Evolutionary conservation across 2,113 vertebrate species (phyloP).

Genomic region (Bos taurus): ARS-UCD2.0 NC_037336.1:15369001-15369500

Average conservation of each 20-base stretch:
- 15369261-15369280: not conserved
- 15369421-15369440: not conserved
- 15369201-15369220: conserved; percentile 10
- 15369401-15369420: not conserved
- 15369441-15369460: not conserved
- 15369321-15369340: not conserved
- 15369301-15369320: not conserved
- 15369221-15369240: not conserved
- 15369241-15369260: not conserved
- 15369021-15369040: not conserved
- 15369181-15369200: not conserved
- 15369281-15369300: not conserved
- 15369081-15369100: not conserved
- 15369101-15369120: not conserved
- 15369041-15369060: not conserved
- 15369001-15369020: not conserved
- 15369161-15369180: not conserved
- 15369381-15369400: not conserved
- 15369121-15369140: not conserved
- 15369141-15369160: not conserved
- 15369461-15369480: not conserved
- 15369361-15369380: not conserved
- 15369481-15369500: not conserved
- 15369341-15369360: not conserved
- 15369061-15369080: not conserved